Evolutionary conservation across 2,888 invertebrate genomes (phyloP), one percentile per base, ranked within the genome.

Genomic region (Tuta absoluta): DNA sequence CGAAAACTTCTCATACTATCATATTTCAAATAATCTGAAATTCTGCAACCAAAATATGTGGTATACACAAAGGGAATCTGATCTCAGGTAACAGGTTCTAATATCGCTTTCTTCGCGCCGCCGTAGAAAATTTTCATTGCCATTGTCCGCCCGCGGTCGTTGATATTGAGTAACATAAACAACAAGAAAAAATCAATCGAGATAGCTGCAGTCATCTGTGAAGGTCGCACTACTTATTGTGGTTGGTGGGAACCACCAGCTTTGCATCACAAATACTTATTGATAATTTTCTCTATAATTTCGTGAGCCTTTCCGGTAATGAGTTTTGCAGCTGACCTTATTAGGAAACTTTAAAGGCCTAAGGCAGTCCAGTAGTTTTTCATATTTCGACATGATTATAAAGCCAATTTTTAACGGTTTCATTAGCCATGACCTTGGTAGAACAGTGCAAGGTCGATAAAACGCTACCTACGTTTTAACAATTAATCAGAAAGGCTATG

Each of bases 101-200:
- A 45, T 45, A 17, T 1, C n/a, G 5, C n/a, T 4, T 1, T 1
- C 21, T 19, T 49, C 48, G 8, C 33, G 48, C 21, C 49, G 12
- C 19, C 72, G 49, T 56, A 65, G 67, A 63, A 67, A 71, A 72
- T 84, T 86, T 88, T 90, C 88, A 89, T 85, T 89, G 87, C 79
- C 89, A 85, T 67, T 69, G 70, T 65, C 70, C 59, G 17, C 19
- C 5, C 41, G 41, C 19, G 48, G 48, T 51, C 51, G 23, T 23
- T 60, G 38, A 11, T 38, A 74, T 88, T 87, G 82, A 67, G 86
- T 79, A 87, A 89, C 74, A 71, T 37, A 12, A 57, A 41, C 45
- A 37, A 48, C 14, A 53, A 56, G n/a, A 56, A 56, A 56, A 56
- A 33, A 56, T 33, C 23, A 17, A 1, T 8, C 51, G 57, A 76